Evolutionary conservation across 2,797 vertebrate species (phyloP), one percentile per base, ranked within the genome.

Genomic region (Enteromius trimaculatus): DNA sequence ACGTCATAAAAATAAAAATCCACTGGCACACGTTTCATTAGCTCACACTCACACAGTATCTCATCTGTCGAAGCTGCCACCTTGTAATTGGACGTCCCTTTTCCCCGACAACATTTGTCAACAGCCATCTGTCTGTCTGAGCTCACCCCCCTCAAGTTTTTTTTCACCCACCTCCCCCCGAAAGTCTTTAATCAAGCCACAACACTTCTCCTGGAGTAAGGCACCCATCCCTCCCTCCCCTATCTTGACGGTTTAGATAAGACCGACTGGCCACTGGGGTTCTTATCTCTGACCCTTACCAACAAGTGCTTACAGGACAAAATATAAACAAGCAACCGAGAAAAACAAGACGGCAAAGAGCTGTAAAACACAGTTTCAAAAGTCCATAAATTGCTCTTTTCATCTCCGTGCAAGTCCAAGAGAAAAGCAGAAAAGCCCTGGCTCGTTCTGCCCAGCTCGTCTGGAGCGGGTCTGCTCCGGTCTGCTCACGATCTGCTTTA

Each of bases 51-150:
- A 58, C 87, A 91, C 78, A 64, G 75, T 79, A 64, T 79, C 42
- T 87, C 75, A 84, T 87, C 85, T 89, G 89, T 92, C 83, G 88
- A 91, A 92, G 87, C 88, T 91, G 92, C 90, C 93, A 93, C 92
- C 91, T 93, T 91, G 91, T 94, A 93, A 93, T 92, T 92, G 89
- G 91, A 75, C 85, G 37, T 77, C 88, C 83, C 58, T 72, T 83
- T 88, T 89, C 88, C 91, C 89, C 90, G 88, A 91, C 91, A 91
- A 92, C 92, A 94, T 95, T 95, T 95, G 91, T 93, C 92, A 94
- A 91, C 92, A 92, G 91, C 93, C 94, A 95, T 93, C 91, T 95
- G 93, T 94, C 92, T 82, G 88, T 92, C 92, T 91, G 89, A 89
- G 82, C 42, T 75, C 71, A 79, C 82, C 83, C 86, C 78, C 79